phyloP scores from a whole-genome alignment of 2,797 vertebrate genomes.

The Monodelphis domestica region DNA sequence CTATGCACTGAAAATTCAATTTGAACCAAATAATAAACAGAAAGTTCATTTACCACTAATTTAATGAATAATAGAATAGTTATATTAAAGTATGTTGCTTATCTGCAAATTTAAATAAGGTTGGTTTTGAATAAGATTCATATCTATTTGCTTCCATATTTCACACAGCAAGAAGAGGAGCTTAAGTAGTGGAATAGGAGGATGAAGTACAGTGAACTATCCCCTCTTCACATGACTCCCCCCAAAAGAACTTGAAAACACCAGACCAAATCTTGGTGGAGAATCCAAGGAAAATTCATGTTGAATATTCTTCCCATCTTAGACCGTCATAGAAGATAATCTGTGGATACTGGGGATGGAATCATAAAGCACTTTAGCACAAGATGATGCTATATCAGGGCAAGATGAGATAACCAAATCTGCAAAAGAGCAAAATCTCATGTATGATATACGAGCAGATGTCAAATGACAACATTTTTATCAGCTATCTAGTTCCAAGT shows the following conservation, averaged over 20 bases:
- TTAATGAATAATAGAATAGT: neutral
- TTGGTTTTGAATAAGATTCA: neutral
- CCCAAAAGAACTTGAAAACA: neutral
- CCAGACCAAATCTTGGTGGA: too few relatives aligned
- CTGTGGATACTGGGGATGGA: neutral
- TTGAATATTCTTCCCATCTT: neutral
- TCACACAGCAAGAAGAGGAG: neutral
- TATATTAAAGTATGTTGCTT: neutral
- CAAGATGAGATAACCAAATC: neutral
- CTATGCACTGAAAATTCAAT: neutral
- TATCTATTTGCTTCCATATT: neutral
- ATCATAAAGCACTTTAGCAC: neutral
- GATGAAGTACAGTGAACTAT: neutral
- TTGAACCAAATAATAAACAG: neutral
- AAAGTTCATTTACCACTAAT: neutral
- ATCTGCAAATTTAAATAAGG: neutral
- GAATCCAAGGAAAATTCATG: neutral
- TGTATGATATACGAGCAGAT: neutral
- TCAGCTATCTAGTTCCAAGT: neutral
- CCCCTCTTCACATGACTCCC: neutral
- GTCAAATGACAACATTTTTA: neutral
- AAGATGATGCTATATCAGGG: neutral
- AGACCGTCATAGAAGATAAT: neutral
- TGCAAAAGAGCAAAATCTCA: neutral
- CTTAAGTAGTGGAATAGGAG: neutral